phyloP scores from a whole-genome alignment of 2,113 vertebrate genomes.

The Gorsachius goisagi region DNA sequence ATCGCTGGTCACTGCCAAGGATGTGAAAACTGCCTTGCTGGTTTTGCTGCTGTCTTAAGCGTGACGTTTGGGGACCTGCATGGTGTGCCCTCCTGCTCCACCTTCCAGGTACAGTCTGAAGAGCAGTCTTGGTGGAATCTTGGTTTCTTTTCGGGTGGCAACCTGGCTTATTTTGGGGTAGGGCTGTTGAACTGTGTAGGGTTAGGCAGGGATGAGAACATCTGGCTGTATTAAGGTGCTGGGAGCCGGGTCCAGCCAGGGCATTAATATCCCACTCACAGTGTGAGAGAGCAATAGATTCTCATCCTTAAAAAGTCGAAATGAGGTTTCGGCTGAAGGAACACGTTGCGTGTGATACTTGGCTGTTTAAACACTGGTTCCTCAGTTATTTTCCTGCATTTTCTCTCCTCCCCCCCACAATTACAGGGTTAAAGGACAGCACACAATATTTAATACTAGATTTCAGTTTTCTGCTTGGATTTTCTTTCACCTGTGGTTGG shows the following conservation, averaged over 20 bases:
- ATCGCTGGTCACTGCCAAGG: neutral
- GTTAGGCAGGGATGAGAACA: neutral
- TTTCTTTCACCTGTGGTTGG: neutral
- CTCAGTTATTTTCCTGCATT: neutral
- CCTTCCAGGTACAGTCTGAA: neutral
- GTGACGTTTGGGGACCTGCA: neutral
- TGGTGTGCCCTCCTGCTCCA: neutral
- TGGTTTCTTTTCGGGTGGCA: neutral
- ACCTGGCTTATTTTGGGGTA: neutral
- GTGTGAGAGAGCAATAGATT: neutral
- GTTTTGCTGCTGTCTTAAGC: neutral
- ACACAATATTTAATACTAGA: neutral
- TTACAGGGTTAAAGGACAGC: neutral
- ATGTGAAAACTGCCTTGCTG: neutral
- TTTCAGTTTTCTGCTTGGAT: neutral
- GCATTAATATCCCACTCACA: rapidly evolving
- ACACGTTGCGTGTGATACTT: rapidly evolving
- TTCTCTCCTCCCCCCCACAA: neutral
- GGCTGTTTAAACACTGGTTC: neutral
- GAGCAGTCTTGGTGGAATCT: neutral
- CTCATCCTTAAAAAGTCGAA: neutral
- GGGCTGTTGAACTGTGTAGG: neutral
- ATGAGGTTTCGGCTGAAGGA: neutral
- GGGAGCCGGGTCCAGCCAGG: neutral
- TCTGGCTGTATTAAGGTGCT: neutral